A percentile compares a stretch with the other conserved stretches of the same genome.
Conservation (phyloP, 2,113 vertebrate genomes). For the Chaenocephalus aceratus region DNA sequence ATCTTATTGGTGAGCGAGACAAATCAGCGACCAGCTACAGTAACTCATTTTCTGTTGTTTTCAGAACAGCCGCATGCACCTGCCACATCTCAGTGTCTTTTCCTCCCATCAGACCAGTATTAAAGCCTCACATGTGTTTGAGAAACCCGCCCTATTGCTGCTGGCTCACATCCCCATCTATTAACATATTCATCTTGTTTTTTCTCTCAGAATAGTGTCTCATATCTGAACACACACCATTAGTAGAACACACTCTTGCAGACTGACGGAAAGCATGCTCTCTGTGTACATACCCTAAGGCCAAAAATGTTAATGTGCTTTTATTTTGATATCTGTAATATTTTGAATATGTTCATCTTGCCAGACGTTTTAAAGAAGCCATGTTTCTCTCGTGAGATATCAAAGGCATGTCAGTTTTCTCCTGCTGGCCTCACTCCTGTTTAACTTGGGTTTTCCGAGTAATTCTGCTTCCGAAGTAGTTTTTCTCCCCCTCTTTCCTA, state of each 20-base stretch:
- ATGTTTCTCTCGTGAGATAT: constrained; percentile 21
- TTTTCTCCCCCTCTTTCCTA: constrained; percentile 34
- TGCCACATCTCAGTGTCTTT: not conserved
- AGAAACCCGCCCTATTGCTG: not conserved
- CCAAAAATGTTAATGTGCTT: constrained; percentile 24
- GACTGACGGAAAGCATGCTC: constrained; percentile 25
- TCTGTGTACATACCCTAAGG: constrained; percentile 8
- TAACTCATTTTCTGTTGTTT: constrained; percentile 15
- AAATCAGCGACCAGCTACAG: not conserved
- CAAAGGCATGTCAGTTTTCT: constrained; percentile 7
- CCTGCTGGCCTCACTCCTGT: constrained; percentile 48
- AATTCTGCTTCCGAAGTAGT: constrained; percentile 50
- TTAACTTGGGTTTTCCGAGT: constrained; percentile 48
- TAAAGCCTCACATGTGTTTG: not conserved
- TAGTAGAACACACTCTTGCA: constrained; percentile 3
- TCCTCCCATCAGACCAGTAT: not conserved
- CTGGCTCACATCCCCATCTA: not conserved
- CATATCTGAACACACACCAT: constrained; percentile 14
- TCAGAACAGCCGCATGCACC: not conserved
- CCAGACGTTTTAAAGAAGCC: constrained; percentile 7
- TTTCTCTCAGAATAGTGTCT: not conserved
- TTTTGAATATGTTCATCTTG: constrained; percentile 12
- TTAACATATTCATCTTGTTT: too few relatives aligned
- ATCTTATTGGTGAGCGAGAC: not conserved
- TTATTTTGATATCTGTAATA: constrained; percentile 30